Percentiles rank a stretch among this genome's conserved stretches.
These are phyloP conservation scores for Lapara coniferarum DNA, from an alignment of 2,888 invertebrate genomes.

Conservation along the genomic window DNA sequence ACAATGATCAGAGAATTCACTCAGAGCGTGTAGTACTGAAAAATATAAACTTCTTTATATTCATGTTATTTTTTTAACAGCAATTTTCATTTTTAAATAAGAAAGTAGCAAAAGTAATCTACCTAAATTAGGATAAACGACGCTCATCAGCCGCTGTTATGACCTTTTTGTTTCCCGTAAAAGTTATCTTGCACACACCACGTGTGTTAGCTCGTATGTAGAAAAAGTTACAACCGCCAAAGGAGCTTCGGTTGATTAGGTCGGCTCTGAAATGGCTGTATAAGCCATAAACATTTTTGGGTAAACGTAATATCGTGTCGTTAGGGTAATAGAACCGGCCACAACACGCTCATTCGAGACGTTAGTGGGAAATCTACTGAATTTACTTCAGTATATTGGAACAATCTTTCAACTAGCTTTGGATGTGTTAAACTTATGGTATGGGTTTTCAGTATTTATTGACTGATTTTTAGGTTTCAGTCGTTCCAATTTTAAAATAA, in stretches of 20 bases:
- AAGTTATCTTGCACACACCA: slow-evolving; percentile 45
- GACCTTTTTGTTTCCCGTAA: slow-evolving; percentile 30
- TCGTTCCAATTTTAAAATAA: neutral
- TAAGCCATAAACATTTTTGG: slow-evolving; percentile 76
- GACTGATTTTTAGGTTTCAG: neutral
- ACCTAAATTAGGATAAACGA: slow-evolving; percentile 1
- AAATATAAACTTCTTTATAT: neutral
- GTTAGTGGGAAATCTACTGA: slow-evolving; percentile 42
- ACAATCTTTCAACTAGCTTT: slow-evolving; percentile 3
- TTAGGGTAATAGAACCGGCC: slow-evolving; percentile 77
- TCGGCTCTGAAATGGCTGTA: slow-evolving; percentile 63
- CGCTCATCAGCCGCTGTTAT: slow-evolving; percentile 24
- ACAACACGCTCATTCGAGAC: slow-evolving; percentile 43
- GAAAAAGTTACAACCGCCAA: slow-evolving; percentile 52
- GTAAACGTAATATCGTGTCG: slow-evolving; percentile 79
- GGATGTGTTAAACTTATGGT: neutral
- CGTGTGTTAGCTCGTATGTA: slow-evolving; percentile 37
- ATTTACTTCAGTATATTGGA: slow-evolving; percentile 26
- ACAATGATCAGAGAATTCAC: too few relatives aligned
- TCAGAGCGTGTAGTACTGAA: neutral
- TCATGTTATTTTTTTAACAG: neutral
- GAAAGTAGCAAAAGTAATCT: neutral
- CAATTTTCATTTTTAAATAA: too few relatives aligned
- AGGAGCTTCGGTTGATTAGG: slow-evolving; percentile 73
- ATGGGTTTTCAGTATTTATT: neutral